phyloP scores from a whole-genome alignment of 2,113 vertebrate species.

The Okapia johnstoni region DNA sequence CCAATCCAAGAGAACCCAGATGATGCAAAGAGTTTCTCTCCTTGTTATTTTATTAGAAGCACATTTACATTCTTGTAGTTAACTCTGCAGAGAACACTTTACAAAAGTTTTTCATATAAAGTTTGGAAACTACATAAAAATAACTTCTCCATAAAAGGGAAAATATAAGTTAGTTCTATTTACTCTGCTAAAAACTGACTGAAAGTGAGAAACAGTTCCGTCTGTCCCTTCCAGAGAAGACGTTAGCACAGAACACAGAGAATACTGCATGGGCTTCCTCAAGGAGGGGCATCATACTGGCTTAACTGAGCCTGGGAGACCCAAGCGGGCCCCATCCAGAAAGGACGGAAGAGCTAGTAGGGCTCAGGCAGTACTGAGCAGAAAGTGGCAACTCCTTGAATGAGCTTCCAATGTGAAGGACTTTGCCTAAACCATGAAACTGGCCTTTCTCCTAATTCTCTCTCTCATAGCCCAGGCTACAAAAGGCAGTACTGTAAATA shows the following conservation, averaged over 20 bases:
- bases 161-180: conserved; percentile 61
- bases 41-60: conserved; percentile 82
- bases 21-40: background rate
- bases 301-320: background rate
- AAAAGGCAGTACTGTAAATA: background rate
- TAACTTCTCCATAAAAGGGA: background rate
- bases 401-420: background rate
- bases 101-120: conserved; percentile 59
- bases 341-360: background rate
- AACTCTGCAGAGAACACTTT: conserved; percentile 50
- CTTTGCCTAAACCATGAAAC: background rate
- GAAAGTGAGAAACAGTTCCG: background rate
- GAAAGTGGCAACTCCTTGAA: background rate
- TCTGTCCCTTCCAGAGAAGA: background rate
- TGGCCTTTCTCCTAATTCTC: background rate
- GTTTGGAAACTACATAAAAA: conserved; percentile 64
- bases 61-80: conserved; percentile 70
- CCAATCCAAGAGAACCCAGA: background rate
- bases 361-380: background rate
- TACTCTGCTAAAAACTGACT: conserved; percentile 15
- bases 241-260: background rate
- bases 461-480: background rate
- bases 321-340: background rate
- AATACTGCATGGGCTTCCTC: conserved; percentile 13
- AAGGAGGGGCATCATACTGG: background rate